Evolutionary conservation across 1,140 invertebrate species (phyloP).

Genomic region (Euura lappo): DNA sequence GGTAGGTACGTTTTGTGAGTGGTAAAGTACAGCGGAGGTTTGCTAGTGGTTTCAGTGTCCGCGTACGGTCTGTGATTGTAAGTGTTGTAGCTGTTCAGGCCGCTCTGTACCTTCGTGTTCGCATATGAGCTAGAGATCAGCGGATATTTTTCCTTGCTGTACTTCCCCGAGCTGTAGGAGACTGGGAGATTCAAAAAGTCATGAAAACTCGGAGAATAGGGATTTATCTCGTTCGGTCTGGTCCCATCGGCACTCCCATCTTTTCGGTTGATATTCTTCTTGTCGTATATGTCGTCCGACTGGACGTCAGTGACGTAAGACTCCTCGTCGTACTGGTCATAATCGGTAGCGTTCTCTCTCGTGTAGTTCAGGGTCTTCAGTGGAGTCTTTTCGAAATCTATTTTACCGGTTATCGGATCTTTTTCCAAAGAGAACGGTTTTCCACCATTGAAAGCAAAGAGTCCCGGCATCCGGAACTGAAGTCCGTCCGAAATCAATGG

Average conservation of each 20-base stretch:
- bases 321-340: constrained; percentile 41
- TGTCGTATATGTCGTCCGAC: constrained; percentile 40
- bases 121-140: constrained; percentile 75
- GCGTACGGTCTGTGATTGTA: constrained; percentile 69
- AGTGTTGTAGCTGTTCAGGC: constrained; percentile 65
- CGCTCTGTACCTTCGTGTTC: constrained; percentile 75
- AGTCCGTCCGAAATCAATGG: constrained; percentile 21
- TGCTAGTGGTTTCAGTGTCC: constrained; percentile 46
- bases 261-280: constrained; percentile 53
- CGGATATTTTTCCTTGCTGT: constrained; percentile 66
- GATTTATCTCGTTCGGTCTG: constrained; percentile 63
- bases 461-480: constrained; percentile 47
- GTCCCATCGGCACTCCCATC: constrained; percentile 51
- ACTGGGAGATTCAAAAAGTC: constrained; percentile 74
- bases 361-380: constrained; percentile 58
- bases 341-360: constrained; percentile 42
- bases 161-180: constrained; percentile 70
- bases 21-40: constrained; percentile 47
- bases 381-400: constrained; percentile 64
- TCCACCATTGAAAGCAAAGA: constrained; percentile 68
- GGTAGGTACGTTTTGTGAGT: constrained; percentile 25
- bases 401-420: constrained; percentile 70
- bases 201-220: constrained; percentile 67
- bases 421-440: constrained; percentile 74
- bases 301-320: constrained; percentile 30